These are phyloP conservation scores for Drosophila rufa DNA, from an alignment of 1,140 invertebrate species.

Conservation along the genomic window DNA sequence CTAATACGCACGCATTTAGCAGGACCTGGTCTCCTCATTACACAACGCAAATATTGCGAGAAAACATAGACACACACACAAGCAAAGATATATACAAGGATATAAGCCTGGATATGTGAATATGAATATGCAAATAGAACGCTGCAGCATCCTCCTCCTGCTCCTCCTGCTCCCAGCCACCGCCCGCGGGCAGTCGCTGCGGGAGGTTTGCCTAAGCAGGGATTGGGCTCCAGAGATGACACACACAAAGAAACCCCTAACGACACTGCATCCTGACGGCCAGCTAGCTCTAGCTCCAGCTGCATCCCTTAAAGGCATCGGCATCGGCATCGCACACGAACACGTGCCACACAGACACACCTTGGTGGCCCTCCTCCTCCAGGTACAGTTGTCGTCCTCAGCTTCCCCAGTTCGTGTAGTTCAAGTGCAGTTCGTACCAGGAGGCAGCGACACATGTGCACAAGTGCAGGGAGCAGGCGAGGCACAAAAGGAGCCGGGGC, in stretches of 20 bases:
- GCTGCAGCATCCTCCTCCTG: constrained; percentile 12
- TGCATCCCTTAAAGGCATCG: constrained; percentile 73
- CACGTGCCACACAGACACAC: not conserved
- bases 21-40: constrained; percentile 49
- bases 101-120: constrained; percentile 17
- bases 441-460: constrained; percentile 68
- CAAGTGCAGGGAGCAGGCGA: constrained; percentile 49
- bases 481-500: constrained; percentile 25
- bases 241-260: constrained; percentile 61
- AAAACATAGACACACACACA: not conserved
- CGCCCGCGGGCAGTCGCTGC: constrained; percentile 17
- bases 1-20: constrained; percentile 38
- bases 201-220: constrained; percentile 66
- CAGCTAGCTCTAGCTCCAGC: not conserved
- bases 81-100: not conserved
- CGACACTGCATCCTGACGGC: constrained; percentile 48
- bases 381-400: too few species aligned
- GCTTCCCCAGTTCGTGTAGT: constrained; percentile 55
- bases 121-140: constrained; percentile 76
- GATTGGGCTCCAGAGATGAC: not conserved
- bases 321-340: constrained; percentile 14
- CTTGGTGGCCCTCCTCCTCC: not conserved
- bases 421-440: constrained; percentile 61
- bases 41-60: constrained; percentile 47
- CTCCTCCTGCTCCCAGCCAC: not conserved